These are phyloP conservation scores for Mizuhopecten yessoensis DNA, from an alignment of 1,140 invertebrate species.

Conservation along the genomic window DNA sequence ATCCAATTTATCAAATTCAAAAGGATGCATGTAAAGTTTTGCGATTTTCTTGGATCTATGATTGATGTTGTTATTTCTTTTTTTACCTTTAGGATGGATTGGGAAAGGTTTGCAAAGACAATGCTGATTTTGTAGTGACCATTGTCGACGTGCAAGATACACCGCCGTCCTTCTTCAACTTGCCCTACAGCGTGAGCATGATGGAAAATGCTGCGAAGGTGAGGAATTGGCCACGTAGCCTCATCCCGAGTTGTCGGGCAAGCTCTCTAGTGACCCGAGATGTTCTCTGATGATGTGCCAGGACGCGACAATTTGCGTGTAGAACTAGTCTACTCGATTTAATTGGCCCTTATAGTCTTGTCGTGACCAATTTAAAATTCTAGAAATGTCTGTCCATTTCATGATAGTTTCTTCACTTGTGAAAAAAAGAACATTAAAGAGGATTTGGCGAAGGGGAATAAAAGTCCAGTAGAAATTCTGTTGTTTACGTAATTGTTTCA, in stretches of 20 bases:
- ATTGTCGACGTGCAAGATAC: conserved; percentile 77
- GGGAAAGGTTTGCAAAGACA: conserved; percentile 60
- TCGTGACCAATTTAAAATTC: background rate
- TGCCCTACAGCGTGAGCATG: conserved; percentile 72
- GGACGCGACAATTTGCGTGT: background rate
- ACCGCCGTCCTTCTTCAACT: conserved; percentile 72
- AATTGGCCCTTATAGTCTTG: background rate
- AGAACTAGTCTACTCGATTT: background rate
- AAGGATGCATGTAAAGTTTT: too few species aligned
- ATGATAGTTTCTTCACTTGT: background rate
- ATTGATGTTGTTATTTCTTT: background rate
- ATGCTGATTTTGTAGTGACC: conserved; percentile 73
- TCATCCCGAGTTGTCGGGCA: background rate
- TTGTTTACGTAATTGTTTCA: too few species aligned
- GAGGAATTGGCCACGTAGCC: conserved; percentile 38
- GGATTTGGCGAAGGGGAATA: too few species aligned
- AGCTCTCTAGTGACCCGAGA: background rate
- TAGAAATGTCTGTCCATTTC: background rate
- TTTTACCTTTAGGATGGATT: conserved; percentile 65
- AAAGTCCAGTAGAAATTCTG: too few species aligned
- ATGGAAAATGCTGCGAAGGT: conserved; percentile 69
- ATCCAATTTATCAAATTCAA: too few species aligned
- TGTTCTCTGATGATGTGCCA: conserved; percentile 61
- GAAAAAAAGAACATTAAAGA: too few species aligned
- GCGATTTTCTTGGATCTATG: too few species aligned